These are phyloP conservation scores for Pseudopleuronectes americanus DNA, from an alignment of 2,797 vertebrate species.

Conservation along the genomic window DNA sequence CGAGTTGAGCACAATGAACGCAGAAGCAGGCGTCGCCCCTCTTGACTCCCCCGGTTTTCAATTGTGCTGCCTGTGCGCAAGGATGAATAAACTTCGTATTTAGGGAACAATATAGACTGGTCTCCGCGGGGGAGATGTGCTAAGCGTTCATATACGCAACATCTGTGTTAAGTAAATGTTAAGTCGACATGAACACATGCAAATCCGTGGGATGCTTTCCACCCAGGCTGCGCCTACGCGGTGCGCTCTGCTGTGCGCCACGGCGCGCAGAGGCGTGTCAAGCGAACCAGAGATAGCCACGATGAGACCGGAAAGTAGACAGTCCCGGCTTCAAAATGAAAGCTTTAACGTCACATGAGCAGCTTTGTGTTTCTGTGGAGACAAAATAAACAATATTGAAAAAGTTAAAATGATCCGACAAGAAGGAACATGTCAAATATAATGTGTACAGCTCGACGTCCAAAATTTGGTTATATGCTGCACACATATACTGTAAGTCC, in stretches of 20 bases:
- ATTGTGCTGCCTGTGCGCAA: conserved; percentile 44
- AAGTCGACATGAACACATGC: conserved; percentile 28
- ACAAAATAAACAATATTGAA: neutral
- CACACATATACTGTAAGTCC: too few relatives aligned
- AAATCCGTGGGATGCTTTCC: conserved; percentile 27
- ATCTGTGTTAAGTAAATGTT: neutral
- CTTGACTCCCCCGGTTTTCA: conserved; percentile 32
- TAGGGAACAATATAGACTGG: neutral
- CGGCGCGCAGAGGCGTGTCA: conserved; percentile 47
- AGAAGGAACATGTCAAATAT: neutral
- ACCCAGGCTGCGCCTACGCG: conserved; percentile 43
- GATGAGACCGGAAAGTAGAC: conserved; percentile 47
- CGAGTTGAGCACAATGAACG: conserved; percentile 48
- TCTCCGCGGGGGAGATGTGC: neutral
- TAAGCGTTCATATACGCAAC: neutral
- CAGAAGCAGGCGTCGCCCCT: conserved; percentile 73
- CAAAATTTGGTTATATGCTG: too few relatives aligned
- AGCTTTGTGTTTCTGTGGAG: neutral
- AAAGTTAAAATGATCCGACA: neutral
- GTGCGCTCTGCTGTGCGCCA: conserved; percentile 60
- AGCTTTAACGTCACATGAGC: neutral
- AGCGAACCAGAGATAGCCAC: neutral
- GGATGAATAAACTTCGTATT: conserved; percentile 42
- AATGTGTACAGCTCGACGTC: neutral
- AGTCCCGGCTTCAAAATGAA: conserved; percentile 53